A percentile compares a stretch with the other conserved stretches of the same genome.
phyloP scores from a whole-genome alignment of 2,113 vertebrate genomes.

The Tangachromis dhanisi region DNA sequence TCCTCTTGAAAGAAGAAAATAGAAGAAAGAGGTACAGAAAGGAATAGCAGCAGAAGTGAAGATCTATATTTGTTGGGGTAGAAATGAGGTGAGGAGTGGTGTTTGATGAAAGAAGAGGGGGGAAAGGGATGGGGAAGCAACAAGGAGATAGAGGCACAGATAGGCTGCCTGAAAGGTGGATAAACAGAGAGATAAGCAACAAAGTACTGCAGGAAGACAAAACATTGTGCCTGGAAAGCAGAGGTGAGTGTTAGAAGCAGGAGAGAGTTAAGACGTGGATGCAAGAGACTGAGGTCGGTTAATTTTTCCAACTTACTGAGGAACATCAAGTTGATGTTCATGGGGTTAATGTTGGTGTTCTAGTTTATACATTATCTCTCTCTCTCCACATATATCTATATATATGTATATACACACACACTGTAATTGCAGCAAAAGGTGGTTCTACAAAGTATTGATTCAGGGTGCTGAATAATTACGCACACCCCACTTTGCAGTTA shows the following conservation, averaged over 20 bases:
- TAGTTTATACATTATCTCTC: background rate
- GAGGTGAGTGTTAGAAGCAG: background rate
- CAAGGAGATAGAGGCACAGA: background rate
- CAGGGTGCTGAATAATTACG: background rate
- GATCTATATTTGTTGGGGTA: slow-evolving; percentile 1
- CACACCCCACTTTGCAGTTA: background rate
- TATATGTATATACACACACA: no score
- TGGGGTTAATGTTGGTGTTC: background rate
- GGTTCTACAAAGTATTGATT: background rate
- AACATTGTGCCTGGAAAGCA: background rate
- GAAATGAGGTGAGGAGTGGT: background rate
- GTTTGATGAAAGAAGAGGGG: background rate
- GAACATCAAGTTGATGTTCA: background rate
- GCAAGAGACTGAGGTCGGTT: no score
- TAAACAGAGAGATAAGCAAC: background rate
- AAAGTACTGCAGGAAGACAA: background rate
- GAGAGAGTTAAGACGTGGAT: background rate
- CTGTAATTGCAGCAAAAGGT: fast-evolving
- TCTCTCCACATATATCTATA: background rate
- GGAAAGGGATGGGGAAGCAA: background rate
- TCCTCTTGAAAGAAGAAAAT: background rate
- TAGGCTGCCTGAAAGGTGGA: background rate
- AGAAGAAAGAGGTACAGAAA: background rate
- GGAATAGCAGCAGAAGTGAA: background rate
- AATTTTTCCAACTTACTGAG: fast-evolving